Evolutionary conservation across 2,797 vertebrate genomes (phyloP).

Genomic region (Hypotaenidia philippensis): DNA sequence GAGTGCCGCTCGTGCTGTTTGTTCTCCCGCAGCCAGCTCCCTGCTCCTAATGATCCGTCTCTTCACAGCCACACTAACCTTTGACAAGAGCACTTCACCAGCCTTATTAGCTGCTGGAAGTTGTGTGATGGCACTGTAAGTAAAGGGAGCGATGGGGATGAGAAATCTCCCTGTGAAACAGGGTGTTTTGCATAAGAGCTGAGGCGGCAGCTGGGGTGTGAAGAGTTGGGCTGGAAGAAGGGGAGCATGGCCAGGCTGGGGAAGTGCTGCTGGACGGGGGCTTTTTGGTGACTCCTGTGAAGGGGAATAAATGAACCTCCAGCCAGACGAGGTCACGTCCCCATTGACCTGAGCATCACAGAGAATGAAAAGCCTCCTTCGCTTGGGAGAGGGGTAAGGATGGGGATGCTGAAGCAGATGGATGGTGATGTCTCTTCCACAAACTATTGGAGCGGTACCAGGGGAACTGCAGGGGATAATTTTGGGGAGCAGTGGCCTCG

Average conservation of each 20-base stretch:
- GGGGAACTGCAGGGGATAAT: background rate
- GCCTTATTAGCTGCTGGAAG: background rate
- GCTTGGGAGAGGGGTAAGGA: background rate
- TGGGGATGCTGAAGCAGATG: accelerated
- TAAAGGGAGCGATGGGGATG: background rate
- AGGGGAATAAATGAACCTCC: background rate
- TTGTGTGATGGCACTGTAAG: background rate
- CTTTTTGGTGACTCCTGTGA: background rate
- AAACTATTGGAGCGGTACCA: background rate
- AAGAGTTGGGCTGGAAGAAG: background rate
- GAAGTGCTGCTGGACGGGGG: background rate
- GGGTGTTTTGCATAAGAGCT: background rate
- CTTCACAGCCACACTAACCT: background rate
- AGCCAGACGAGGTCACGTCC: accelerated
- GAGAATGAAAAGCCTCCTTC: background rate
- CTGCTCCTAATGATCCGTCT: background rate
- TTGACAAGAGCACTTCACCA: background rate
- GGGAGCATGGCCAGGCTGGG: background rate
- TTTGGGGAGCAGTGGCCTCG: background rate
- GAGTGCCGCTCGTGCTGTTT: background rate
- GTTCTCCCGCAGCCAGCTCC: background rate
- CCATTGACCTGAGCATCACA: accelerated
- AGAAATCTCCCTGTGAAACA: background rate
- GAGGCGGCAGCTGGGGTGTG: background rate
- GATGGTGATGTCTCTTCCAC: background rate